These are phyloP conservation scores for Neosalanx taihuensis DNA, from an alignment of 2,797 vertebrate genomes.

Conservation along the genomic window DNA sequence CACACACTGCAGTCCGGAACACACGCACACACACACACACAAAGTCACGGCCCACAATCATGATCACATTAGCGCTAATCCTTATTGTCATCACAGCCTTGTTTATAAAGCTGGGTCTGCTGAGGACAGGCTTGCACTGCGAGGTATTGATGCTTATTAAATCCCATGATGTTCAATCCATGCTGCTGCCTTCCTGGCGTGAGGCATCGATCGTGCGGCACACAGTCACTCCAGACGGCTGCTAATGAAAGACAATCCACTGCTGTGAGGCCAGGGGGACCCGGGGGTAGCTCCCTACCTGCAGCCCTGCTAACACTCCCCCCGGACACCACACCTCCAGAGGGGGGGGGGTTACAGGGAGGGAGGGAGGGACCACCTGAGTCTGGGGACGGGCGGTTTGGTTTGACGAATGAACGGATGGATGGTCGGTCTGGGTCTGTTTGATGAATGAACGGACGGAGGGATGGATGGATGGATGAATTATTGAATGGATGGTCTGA, in stretches of 20 bases:
- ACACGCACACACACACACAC: no score
- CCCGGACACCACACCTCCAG: no score
- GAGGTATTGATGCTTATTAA: slow-evolving; percentile 10
- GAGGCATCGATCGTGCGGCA: background rate
- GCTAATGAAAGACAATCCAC: background rate
- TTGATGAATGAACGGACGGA: background rate
- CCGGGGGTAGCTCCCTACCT: no score
- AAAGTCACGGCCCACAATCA: no score
- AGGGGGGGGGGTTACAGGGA: no score
- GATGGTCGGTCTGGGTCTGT: background rate
- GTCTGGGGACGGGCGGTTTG: no score
- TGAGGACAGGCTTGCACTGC: background rate
- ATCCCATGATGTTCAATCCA: background rate
- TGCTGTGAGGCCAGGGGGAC: slow-evolving; percentile 1
- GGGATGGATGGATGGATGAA: no score
- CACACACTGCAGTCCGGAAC: background rate
- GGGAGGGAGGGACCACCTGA: no score
- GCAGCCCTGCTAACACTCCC: no score
- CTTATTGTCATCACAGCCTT: background rate
- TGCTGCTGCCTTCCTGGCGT: background rate
- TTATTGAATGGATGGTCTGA: no score
- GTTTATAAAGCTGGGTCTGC: background rate
- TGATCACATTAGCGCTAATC: background rate
- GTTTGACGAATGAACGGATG: background rate
- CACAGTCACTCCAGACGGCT: background rate